Percentiles rank a stretch among this genome's conserved stretches.
phyloP scores from a whole-genome alignment of 2,797 vertebrate species.

The Phataginus tetradactyla region DNA sequence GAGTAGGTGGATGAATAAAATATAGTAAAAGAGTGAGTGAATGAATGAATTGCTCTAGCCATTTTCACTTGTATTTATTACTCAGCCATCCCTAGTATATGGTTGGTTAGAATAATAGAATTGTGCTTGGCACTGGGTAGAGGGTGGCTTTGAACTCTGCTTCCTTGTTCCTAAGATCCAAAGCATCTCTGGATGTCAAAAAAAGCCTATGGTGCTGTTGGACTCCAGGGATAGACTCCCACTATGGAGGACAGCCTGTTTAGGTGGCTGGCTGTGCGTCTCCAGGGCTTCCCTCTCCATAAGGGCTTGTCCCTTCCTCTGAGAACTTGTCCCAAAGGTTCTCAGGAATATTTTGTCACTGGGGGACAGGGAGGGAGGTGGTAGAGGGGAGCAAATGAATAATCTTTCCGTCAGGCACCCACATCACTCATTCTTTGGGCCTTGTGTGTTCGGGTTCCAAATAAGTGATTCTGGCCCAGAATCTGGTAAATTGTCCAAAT shows the following conservation, averaged over 20 bases:
- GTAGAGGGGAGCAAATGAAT: background rate
- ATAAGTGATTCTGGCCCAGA: background rate
- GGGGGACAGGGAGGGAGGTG: background rate
- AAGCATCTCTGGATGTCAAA: background rate
- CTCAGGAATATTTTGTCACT: background rate
- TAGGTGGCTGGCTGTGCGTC: background rate
- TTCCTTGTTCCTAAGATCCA: background rate
- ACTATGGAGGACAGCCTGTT: background rate
- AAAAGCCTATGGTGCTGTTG: background rate
- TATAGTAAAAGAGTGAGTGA: background rate
- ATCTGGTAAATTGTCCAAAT: background rate
- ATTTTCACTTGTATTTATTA: background rate
- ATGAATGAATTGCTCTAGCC: background rate
- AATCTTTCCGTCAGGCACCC: background rate
- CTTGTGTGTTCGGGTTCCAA: background rate
- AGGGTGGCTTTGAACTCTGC: slow-evolving; percentile 1
- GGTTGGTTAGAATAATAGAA: slow-evolving; percentile 1
- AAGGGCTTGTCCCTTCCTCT: background rate
- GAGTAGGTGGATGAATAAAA: background rate
- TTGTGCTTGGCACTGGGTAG: background rate
- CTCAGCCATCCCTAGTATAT: background rate
- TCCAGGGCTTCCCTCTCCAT: background rate
- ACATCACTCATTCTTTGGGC: background rate
- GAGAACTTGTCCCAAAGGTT: background rate
- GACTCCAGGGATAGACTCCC: background rate